phyloP scores from a whole-genome alignment of 2,888 invertebrate genomes.

The Ditula angustiorana region DNA sequence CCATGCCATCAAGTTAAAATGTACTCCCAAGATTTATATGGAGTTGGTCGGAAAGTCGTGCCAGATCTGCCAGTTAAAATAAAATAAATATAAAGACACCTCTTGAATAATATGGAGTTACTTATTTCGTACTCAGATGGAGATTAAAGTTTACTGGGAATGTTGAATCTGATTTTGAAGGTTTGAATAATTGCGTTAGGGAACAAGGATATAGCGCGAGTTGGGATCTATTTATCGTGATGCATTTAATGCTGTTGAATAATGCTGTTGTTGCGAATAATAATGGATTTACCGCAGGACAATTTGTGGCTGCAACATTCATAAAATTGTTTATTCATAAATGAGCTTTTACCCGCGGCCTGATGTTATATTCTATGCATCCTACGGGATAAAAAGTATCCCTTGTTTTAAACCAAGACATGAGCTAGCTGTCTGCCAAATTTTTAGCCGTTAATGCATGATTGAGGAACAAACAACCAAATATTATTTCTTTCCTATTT shows the following conservation, averaged over 20 bases:
- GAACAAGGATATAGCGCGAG: conserved; percentile 31
- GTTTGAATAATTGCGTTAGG: conserved; percentile 56
- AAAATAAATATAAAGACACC: conserved; percentile 82
- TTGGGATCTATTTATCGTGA: conserved; percentile 25
- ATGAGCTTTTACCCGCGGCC: too few relatives aligned
- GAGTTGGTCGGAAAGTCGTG: conserved; percentile 75
- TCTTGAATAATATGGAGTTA: conserved; percentile 50
- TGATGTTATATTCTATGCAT: too few relatives aligned
- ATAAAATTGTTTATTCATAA: not conserved
- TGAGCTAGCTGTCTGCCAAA: too few relatives aligned
- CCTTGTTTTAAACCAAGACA: too few relatives aligned
- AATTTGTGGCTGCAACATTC: not conserved
- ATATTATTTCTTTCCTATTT: too few relatives aligned
- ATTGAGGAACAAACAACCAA: too few relatives aligned
- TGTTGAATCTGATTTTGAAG: conserved; percentile 57
- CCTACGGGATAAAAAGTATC: too few relatives aligned
- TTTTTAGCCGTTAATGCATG: too few relatives aligned
- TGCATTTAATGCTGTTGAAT: conserved; percentile 26
- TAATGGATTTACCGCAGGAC: not conserved
- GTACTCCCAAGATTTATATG: conserved; percentile 67
- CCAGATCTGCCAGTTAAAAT: conserved; percentile 78
- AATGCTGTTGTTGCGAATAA: conserved; percentile 14
- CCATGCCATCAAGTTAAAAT: conserved; percentile 53
- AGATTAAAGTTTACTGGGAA: conserved; percentile 52
- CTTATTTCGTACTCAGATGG: conserved; percentile 57